These are phyloP conservation scores for Frankliniella fusca DNA, from an alignment of 2,888 invertebrate species.

Conservation along the genomic window DNA sequence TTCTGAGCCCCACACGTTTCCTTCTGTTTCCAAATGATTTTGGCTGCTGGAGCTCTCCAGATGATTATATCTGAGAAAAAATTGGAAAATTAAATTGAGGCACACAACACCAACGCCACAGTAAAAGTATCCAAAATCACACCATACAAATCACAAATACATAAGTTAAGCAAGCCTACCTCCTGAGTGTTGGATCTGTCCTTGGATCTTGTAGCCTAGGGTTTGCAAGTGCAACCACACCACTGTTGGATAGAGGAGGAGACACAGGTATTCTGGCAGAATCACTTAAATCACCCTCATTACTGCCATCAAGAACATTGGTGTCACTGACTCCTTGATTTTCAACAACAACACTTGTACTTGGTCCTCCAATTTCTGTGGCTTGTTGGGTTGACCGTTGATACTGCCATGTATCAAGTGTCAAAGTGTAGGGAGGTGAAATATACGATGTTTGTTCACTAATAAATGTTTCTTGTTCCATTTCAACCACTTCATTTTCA, in stretches of 20 bases:
- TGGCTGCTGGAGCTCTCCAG: neutral
- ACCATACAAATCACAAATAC: neutral
- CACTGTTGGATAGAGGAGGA: neutral
- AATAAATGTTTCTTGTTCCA: neutral
- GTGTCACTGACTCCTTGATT: neutral
- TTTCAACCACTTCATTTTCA: conserved; percentile 48
- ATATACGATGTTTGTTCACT: conserved; percentile 3
- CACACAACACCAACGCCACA: conserved; percentile 3
- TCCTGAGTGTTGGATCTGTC: neutral
- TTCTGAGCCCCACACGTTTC: neutral
- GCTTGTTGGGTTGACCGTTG: neutral
- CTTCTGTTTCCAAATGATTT: neutral
- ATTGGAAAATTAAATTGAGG: neutral
- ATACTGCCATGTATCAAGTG: neutral
- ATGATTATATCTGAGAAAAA: neutral
- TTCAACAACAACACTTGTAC: neutral
- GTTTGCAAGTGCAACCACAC: neutral
- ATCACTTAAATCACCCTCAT: neutral
- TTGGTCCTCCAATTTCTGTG: neutral
- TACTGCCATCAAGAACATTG: neutral
- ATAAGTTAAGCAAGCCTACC: neutral
- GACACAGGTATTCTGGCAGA: neutral
- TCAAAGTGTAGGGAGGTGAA: neutral
- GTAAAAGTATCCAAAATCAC: neutral
- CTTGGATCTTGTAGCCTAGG: too few species aligned